phyloP scores from a whole-genome alignment of 2,113 vertebrate species.

The Neotoma lepida region DNA sequence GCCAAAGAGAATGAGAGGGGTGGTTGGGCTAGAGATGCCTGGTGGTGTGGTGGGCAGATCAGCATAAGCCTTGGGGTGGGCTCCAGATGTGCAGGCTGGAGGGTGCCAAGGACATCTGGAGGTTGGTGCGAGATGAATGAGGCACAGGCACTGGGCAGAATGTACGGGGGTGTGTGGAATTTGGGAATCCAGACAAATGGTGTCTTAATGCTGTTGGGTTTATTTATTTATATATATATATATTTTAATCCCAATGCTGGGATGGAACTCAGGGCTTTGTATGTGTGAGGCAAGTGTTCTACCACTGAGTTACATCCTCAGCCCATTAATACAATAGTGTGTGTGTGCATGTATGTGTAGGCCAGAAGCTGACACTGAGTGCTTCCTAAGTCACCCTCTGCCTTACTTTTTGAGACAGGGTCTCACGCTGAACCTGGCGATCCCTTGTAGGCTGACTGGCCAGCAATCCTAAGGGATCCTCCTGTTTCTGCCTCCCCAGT shows the following conservation, averaged over 20 bases:
- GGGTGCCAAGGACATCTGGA: neutral
- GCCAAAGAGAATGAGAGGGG: too few relatives aligned
- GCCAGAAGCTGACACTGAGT: neutral
- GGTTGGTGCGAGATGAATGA: neutral
- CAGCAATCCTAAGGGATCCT: neutral
- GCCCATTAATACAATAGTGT: neutral
- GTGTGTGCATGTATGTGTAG: accelerated
- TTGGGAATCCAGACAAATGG: neutral
- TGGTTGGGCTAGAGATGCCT: neutral
- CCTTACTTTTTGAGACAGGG: neutral
- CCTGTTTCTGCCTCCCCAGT: neutral
- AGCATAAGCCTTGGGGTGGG: neutral
- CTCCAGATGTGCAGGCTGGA: neutral
- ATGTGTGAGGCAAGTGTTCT: neutral
- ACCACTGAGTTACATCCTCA: neutral
- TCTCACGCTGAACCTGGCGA: neutral
- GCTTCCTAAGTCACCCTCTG: neutral
- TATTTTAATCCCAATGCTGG: too few relatives aligned
- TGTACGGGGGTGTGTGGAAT: neutral
- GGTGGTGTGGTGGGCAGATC: neutral
- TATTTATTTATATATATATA: neutral
- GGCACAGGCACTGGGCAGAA: neutral
- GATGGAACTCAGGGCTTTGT: neutral
- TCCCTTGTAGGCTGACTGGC: neutral
- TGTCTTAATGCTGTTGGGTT: neutral